Evolutionary conservation across 2,113 vertebrate species (phyloP).

Genomic region (Dasyprocta punctata): DNA sequence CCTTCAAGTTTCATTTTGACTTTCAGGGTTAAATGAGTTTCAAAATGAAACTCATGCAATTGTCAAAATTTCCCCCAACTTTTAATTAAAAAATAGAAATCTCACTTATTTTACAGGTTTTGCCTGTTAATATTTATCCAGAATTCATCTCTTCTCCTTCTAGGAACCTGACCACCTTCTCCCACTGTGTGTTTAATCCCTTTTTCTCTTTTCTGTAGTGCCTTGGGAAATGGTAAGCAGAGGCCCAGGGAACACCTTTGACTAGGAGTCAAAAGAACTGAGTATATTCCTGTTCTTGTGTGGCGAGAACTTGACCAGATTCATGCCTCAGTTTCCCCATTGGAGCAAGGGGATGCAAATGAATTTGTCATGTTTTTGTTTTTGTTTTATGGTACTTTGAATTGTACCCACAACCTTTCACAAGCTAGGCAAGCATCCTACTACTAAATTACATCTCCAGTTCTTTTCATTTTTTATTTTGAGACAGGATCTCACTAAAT

Average conservation of each 20-base stretch:
- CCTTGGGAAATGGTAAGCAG: not conserved
- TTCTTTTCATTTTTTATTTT: not conserved
- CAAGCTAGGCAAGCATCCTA: not conserved
- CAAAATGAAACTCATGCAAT: slow-evolving; percentile 73
- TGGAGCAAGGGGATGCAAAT: not conserved
- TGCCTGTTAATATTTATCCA: not conserved
- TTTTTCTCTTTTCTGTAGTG: not conserved
- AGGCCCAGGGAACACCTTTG: not conserved
- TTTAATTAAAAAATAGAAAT: slow-evolving; percentile 50
- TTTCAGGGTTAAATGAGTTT: slow-evolving; percentile 77
- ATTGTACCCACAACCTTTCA: not conserved
- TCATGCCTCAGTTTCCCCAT: not conserved
- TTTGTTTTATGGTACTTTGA: not conserved
- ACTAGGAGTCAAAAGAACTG: not conserved
- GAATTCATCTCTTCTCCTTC: slow-evolving; percentile 9
- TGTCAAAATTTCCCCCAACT: slow-evolving; percentile 67
- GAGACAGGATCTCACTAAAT: not conserved
- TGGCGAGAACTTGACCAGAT: not conserved
- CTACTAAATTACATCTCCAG: not conserved
- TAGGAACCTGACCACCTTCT: no score
- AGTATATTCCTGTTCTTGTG: not conserved
- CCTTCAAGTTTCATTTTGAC: slow-evolving; percentile 77
- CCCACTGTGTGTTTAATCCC: not conserved
- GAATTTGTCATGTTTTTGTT: not conserved
- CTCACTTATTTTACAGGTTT: slow-evolving; percentile 20